Conservation (phyloP, 2,888 invertebrate species). For the Lithosia quadra region DNA sequence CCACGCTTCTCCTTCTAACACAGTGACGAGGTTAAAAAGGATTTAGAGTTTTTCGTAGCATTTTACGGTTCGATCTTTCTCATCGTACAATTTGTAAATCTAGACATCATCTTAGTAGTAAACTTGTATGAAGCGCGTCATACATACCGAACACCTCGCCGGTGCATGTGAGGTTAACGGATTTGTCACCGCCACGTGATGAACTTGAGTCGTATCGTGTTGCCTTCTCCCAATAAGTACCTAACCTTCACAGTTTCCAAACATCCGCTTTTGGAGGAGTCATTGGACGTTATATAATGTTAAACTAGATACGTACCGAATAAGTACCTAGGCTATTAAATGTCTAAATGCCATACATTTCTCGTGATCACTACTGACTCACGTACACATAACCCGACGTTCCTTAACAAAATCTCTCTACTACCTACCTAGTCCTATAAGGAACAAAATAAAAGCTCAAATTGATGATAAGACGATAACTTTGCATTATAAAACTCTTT, state of each 20-base stretch:
- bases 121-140: slow-evolving; percentile 50
- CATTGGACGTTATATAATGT: too few species aligned
- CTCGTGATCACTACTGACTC: too few species aligned
- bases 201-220: slow-evolving; percentile 11
- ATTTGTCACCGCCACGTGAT: slow-evolving; percentile 22
- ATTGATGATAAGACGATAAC: background rate
- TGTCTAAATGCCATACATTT: background rate
- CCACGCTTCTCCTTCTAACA: slow-evolving; percentile 83
- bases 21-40: slow-evolving; percentile 84
- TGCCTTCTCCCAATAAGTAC: slow-evolving; percentile 30
- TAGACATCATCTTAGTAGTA: slow-evolving; percentile 56
- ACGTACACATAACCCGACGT: background rate
- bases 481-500: slow-evolving; percentile 1
- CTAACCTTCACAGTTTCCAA: slow-evolving; percentile 24
- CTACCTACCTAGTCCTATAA: too few species aligned
- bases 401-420: background rate
- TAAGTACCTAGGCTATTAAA: background rate
- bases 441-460: background rate
- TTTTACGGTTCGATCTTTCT: slow-evolving; percentile 79
- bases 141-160: slow-evolving; percentile 30
- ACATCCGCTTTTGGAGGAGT: background rate
- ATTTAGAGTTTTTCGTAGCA: slow-evolving; percentile 81
- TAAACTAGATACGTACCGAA: background rate
- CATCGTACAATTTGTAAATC: slow-evolving; percentile 63
- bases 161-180: slow-evolving; percentile 30